Conservation (phyloP, 2,113 vertebrate genomes). For the Holacanthus passer region DNA sequence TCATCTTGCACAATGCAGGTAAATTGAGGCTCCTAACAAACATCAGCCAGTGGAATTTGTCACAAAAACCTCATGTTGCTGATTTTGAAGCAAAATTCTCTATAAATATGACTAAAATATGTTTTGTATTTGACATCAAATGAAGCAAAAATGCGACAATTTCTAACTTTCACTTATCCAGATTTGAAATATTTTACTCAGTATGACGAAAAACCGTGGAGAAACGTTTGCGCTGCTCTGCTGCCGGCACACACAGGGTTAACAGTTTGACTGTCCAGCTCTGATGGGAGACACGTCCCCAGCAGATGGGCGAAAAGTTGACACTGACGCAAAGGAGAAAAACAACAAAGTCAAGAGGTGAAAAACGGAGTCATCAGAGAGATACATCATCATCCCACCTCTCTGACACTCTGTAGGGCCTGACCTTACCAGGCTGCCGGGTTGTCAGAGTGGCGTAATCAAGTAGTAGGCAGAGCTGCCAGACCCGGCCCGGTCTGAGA, state of each 20-base stretch:
- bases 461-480: constrained; percentile 65
- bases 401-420: constrained; percentile 84
- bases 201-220: not conserved
- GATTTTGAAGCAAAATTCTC: not conserved
- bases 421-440: constrained; percentile 84
- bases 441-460: constrained; percentile 80
- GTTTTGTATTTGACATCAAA: not conserved
- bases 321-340: constrained; percentile 78
- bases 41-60: not conserved
- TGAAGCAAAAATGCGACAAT: not conserved
- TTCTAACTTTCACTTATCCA: not conserved
- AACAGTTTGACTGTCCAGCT: constrained; percentile 54
- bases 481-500: constrained; percentile 57
- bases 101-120: not conserved
- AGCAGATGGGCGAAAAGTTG: constrained; percentile 79
- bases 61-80: not conserved
- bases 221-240: not conserved
- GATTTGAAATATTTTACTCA: not conserved
- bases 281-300: constrained; percentile 59
- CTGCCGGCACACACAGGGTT: constrained; percentile 38
- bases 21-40: not conserved
- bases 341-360: constrained; percentile 83
- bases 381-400: constrained; percentile 81
- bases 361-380: constrained; percentile 75
- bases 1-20: not conserved